Base-by-base conservation (phyloP, 2,888 invertebrate species). In the Andrena dorsata region DNA sequence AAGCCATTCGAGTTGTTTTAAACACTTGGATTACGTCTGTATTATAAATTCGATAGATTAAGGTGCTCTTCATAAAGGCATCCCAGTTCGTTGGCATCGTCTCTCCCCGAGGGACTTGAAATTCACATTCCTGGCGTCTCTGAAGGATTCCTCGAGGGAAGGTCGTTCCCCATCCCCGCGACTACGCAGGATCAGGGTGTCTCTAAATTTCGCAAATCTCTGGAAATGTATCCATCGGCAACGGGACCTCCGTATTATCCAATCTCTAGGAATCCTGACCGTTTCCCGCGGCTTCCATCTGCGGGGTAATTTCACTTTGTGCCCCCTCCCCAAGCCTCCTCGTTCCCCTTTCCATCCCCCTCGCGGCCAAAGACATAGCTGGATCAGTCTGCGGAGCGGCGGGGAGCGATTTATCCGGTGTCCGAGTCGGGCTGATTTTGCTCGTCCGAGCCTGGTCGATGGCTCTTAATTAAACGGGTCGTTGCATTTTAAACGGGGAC, bases 181-280 rank as follows among this genome's bases (percentile, higher is more conserved):
- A 41, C 16, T 35, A 51, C 16, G 65, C 49, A 13, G 41, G 51
- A 41, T 72, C 35, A 49, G 49, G 47, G 32, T 61, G 49, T 66
- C 58, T 60, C 64, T 71, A 78, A 86, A 82, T 88, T 87, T 88
- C 76, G 63, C 71, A 80, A 84, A 86, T 85, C 83, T 85, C 74
- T 8, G 68, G 53, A 79, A 82, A 81, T 87, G 77, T 86, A 88
- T 87, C 80, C 83, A 78, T 8, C 7, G 20, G 80, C 76, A 80
- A 64, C 66, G 66, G 60, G 23, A 63, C 63, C 68, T 20, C 32
- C 58, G 63, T 65, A 49, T 87, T 86, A 82, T 77, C 76, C 88
- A 82, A 87, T 86, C 65, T 80, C 65, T 23, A 73, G 53, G 61
- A 82, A 80, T 76, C 73, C 80, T 88, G 80, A 80, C 86, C 82